These are phyloP conservation scores for Endotricha flammealis DNA, from an alignment of 2,888 invertebrate species.

Conservation along the genomic window DNA sequence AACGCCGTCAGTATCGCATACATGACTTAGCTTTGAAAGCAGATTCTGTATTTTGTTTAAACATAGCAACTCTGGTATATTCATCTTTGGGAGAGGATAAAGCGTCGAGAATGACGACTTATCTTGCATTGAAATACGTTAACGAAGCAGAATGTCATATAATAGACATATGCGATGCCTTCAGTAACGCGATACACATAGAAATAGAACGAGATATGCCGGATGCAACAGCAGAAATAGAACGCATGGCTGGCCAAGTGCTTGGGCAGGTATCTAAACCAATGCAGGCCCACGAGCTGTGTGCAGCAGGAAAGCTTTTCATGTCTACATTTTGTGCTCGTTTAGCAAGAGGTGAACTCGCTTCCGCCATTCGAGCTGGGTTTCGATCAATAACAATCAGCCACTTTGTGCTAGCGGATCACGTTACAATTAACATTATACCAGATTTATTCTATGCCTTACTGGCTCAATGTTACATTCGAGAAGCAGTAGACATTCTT, in stretches of 20 bases:
- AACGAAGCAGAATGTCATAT: conserved; percentile 53
- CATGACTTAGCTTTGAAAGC: conserved; percentile 36
- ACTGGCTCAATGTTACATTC: conserved; percentile 58
- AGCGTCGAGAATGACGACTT: conserved; percentile 41
- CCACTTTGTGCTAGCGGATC: conserved; percentile 56
- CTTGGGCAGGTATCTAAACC: conserved; percentile 44
- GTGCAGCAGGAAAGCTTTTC: conserved; percentile 62
- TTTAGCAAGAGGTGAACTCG: conserved; percentile 47
- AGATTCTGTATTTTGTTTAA: conserved; percentile 60
- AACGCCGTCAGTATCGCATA: conserved; percentile 38
- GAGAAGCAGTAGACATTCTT: conserved; percentile 68
- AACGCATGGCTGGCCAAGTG: conserved; percentile 44
- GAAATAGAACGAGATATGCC: conserved; percentile 57
- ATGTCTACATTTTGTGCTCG: conserved; percentile 60
- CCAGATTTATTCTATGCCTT: conserved; percentile 65
- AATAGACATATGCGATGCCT: conserved; percentile 62
- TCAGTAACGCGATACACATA: conserved; percentile 63
- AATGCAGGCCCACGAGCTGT: conserved; percentile 60
- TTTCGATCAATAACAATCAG: conserved; percentile 60
- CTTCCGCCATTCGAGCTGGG: conserved; percentile 52
- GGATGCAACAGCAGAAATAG: conserved; percentile 50
- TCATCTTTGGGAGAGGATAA: conserved; percentile 48
- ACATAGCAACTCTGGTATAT: conserved; percentile 52
- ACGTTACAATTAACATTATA: conserved; percentile 57
- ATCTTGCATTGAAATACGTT: conserved; percentile 47